Evolutionary conservation across 2,113 vertebrate genomes (phyloP), one percentile per base, ranked within the genome.

Genomic region (Bos javanicus): DNA sequence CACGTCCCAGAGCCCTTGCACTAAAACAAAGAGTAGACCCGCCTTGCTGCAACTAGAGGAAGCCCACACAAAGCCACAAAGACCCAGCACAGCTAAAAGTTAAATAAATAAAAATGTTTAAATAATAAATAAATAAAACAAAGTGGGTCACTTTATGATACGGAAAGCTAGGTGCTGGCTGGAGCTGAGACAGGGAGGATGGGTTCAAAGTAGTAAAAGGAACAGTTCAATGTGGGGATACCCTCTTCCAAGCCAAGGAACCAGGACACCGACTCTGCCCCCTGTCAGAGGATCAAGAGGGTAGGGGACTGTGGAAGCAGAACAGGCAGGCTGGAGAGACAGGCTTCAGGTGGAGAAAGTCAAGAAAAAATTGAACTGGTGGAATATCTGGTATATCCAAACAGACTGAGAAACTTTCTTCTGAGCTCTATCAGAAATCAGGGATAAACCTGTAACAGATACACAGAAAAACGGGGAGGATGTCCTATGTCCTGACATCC

Each of bases 321-420:
- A 30, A 33, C 1, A 60, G 36, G n/a, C 12, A 87, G 57, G 26
- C 25, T 17, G 14, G 30, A 76, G 36, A 7, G 2, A 50, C 25
- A 48, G 78, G 52, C 17, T 36, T 26, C 39, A 81, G 76, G 23
- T 23, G 36, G 5, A 54, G 9, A 83, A 84, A 74, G 15, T 71
- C 43, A 21, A 46, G 48, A 80, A 83, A 94, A 50, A 50, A 54
- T 3, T n/a, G 43, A 88, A 43, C 7, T 12, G 36, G 19, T 62
- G 4, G 50, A 87, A 95, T 86, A 93, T 71, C 92, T 62, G 76
- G 19, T 84, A 48, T 4, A 74, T 56, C 50, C 54, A 67, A 94
- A 85, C 28, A 82, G 81, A 71, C 0, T 23, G 33, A 43, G 62
- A 52, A 71, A 6, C n/a, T 56, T n/a, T 52, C 64, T 54, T 82